A percentile compares a stretch with the other conserved stretches of the same genome.
Conservation (phyloP, 1,140 invertebrate genomes). For the Nebria ingens region DNA sequence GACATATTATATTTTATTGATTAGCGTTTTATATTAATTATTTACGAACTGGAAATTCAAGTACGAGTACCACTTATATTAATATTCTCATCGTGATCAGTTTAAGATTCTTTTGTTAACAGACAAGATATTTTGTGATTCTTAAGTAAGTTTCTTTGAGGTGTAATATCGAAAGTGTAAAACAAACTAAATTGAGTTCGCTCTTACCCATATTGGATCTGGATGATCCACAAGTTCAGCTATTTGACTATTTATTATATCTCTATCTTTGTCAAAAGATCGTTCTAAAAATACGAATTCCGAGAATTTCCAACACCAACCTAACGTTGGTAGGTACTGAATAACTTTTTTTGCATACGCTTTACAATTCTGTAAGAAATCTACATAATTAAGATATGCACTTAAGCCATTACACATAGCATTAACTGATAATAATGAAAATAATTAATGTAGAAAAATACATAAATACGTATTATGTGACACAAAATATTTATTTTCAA, state of each 20-base stretch:
- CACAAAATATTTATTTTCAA: too few relatives aligned
- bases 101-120: too few relatives aligned
- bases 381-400: constrained; percentile 28
- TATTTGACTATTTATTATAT: constrained; percentile 70
- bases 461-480: too few relatives aligned
- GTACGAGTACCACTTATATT: neutral
- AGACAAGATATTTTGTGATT: too few relatives aligned
- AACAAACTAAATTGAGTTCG: too few relatives aligned
- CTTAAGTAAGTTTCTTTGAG: too few relatives aligned
- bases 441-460: neutral
- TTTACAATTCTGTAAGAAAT: constrained; percentile 87
- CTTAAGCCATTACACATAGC: neutral
- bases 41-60: too few relatives aligned
- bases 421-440: neutral
- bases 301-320: constrained; percentile 91
- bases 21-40: too few relatives aligned
- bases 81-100: too few relatives aligned
- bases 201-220: constrained; percentile 73
- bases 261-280: constrained; percentile 81
- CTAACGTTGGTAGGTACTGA: constrained; percentile 83
- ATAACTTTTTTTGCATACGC: constrained; percentile 90
- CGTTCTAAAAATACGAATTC: constrained; percentile 89
- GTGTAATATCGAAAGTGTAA: too few relatives aligned
- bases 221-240: constrained; percentile 75
- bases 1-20: neutral